These are phyloP conservation scores for Luperina nickerlii DNA, from an alignment of 2,888 invertebrate species.

Conservation along the genomic window DNA sequence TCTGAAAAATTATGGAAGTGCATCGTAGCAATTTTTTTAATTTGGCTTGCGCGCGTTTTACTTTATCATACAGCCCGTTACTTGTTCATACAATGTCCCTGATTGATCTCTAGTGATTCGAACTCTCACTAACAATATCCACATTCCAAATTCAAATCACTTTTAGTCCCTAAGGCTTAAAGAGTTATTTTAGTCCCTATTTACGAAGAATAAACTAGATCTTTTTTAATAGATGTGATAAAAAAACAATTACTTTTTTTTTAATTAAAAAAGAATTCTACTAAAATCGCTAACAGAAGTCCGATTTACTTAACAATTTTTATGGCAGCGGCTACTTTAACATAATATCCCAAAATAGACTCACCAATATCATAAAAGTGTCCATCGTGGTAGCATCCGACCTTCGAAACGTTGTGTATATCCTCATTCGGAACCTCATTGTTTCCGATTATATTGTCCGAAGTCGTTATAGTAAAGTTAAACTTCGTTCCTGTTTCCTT, in stretches of 20 bases:
- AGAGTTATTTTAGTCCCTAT: too few relatives aligned
- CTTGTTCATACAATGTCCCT: too few relatives aligned
- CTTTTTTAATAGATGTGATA: too few relatives aligned
- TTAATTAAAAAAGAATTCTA: neutral
- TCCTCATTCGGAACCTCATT: constrained; percentile 75
- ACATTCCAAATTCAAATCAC: too few relatives aligned
- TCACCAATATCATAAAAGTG: constrained; percentile 84
- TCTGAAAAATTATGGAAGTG: too few relatives aligned
- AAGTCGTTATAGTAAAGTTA: constrained; percentile 85
- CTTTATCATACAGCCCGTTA: too few relatives aligned
- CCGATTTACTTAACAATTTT: neutral
- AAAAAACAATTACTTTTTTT: neutral
- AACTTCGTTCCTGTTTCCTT: constrained; percentile 87
- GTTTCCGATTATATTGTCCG: constrained; percentile 62
- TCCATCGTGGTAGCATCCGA: constrained; percentile 83
- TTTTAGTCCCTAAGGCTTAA: too few relatives aligned
- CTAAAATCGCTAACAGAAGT: neutral
- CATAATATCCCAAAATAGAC: constrained; percentile 51
- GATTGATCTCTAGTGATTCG: too few relatives aligned
- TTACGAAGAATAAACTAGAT: too few relatives aligned
- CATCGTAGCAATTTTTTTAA: too few relatives aligned
- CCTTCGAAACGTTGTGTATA: constrained; percentile 69
- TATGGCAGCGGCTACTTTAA: neutral
- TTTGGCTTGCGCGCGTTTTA: too few relatives aligned
- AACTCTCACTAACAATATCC: too few relatives aligned